phyloP scores from a whole-genome alignment of 2,113 vertebrate species.

The Acrocephalus kingi region DNA sequence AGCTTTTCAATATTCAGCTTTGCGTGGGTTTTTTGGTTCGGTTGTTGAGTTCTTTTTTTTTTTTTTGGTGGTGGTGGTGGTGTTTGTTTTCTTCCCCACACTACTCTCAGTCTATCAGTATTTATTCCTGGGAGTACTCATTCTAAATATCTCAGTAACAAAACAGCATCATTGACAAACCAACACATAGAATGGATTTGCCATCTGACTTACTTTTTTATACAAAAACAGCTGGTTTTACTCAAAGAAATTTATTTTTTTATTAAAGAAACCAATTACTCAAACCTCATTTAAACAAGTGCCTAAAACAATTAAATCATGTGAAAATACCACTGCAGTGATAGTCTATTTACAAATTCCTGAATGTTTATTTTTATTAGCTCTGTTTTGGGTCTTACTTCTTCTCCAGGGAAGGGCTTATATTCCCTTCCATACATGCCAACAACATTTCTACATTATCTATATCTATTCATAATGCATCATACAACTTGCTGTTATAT shows the following conservation, averaged over 20 bases:
- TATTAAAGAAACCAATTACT: not conserved
- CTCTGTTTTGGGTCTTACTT: not conserved
- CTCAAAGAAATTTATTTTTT: not conserved
- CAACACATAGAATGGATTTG: not conserved
- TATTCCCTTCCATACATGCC: not conserved
- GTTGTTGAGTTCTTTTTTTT: not conserved
- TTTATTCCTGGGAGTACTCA: not conserved
- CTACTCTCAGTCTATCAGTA: not conserved
- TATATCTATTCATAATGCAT: not conserved
- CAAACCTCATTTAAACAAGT: not conserved
- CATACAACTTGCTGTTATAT: not conserved
- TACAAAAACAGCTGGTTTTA: not conserved
- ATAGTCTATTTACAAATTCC: not conserved
- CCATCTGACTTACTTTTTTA: not conserved
- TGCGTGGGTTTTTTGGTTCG: rapidly evolving
- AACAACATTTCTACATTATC: not conserved
- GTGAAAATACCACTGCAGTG: not conserved
- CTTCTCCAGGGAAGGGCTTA: not conserved
- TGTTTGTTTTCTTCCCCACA: not conserved
- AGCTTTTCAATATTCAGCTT: not conserved
- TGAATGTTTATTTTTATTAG: not conserved
- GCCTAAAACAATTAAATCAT: not conserved
- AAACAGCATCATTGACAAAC: not conserved
- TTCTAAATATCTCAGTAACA: not conserved
- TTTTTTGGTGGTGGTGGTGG: not conserved